phyloP scores from a whole-genome alignment of 2,797 vertebrate species.

The Propithecus deckenii region DNA sequence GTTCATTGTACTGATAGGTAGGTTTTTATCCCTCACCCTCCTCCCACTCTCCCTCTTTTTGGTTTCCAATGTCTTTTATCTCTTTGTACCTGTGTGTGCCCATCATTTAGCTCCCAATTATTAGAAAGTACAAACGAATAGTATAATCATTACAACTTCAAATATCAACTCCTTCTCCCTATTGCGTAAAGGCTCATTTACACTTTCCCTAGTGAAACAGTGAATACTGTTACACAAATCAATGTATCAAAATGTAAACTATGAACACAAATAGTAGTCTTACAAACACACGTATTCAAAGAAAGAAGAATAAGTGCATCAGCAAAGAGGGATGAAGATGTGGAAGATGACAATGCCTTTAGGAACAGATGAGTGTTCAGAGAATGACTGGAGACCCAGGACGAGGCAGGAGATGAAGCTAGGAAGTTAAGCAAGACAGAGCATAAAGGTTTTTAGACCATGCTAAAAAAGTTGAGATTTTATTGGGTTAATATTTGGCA shows the following conservation, averaged over 20 bases:
- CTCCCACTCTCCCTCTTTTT: too few species aligned
- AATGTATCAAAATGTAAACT: slow-evolving; percentile 11
- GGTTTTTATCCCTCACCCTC: too few species aligned
- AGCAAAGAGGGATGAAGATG: not conserved
- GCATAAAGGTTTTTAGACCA: not conserved
- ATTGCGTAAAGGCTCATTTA: not conserved
- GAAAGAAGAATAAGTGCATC: not conserved
- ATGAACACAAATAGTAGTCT: not conserved
- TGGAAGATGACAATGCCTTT: not conserved
- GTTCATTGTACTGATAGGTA: too few species aligned
- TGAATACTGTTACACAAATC: not conserved
- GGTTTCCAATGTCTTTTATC: too few species aligned
- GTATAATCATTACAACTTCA: slow-evolving; percentile 1
- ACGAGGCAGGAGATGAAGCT: not conserved
- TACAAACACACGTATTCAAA: not conserved
- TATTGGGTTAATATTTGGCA: not conserved
- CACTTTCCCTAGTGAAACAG: not conserved
- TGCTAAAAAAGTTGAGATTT: not conserved
- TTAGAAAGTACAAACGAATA: not conserved
- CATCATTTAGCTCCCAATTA: too few species aligned
- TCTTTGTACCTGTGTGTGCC: too few species aligned
- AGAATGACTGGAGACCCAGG: not conserved
- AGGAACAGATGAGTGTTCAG: not conserved
- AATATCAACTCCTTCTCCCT: not conserved
- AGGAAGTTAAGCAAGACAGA: not conserved